A percentile compares a stretch with the other conserved stretches of the same genome.
phyloP scores from a whole-genome alignment of 2,888 invertebrate genomes.

The Nycteola revayana region DNA sequence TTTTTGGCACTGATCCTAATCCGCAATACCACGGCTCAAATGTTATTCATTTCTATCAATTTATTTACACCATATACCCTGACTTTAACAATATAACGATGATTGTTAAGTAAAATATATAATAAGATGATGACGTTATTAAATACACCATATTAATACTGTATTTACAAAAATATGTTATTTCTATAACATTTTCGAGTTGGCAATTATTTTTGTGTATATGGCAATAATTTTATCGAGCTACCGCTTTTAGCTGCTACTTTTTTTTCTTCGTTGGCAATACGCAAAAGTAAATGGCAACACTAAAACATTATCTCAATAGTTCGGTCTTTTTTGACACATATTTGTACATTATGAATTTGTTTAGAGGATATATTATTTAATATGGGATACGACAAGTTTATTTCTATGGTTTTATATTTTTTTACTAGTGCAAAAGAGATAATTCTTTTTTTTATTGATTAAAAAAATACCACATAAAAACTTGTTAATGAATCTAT shows the following conservation, averaged over 20 bases:
- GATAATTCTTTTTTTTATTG: too few relatives aligned
- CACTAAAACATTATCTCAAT: slow-evolving; percentile 20
- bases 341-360: slow-evolving; percentile 62
- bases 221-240: too few relatives aligned
- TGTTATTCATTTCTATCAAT: slow-evolving; percentile 23
- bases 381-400: background rate
- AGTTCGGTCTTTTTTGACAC: slow-evolving; percentile 57
- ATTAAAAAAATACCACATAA: too few relatives aligned
- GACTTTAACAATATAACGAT: slow-evolving; percentile 48
- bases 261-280: too few relatives aligned
- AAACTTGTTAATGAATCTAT: too few relatives aligned
- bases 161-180: slow-evolving; percentile 68
- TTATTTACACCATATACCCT: slow-evolving; percentile 41
- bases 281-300: slow-evolving; percentile 20
- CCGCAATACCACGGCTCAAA: slow-evolving; percentile 19
- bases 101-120: slow-evolving; percentile 45
- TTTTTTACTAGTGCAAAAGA: too few relatives aligned
- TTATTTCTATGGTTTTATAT: too few relatives aligned
- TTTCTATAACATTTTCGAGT: slow-evolving; percentile 29
- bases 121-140: slow-evolving; percentile 42
- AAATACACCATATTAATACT: slow-evolving; percentile 53
- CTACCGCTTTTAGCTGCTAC: too few relatives aligned
- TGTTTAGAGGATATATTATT: slow-evolving; percentile 26
- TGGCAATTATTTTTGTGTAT: slow-evolving; percentile 35
- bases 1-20: slow-evolving; percentile 33